Evolutionary conservation across 2,888 invertebrate species (phyloP), one percentile per base, ranked within the genome.

Genomic region (Cephus spinipes): DNA sequence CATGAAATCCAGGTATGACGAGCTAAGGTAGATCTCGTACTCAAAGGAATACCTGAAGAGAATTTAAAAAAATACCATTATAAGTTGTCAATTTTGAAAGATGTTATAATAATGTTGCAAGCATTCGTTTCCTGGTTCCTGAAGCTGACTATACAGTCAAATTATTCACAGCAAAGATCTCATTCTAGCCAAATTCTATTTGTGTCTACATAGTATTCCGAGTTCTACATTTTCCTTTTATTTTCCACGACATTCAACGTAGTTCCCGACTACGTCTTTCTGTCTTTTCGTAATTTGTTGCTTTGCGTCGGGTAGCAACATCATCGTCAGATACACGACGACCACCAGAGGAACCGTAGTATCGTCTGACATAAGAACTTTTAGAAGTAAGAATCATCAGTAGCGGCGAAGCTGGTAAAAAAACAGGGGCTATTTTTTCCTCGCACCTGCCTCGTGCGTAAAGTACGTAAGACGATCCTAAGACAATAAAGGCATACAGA

Each of bases 361-460:
- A 0, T 55, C 4, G 40, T 23, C 9, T 9, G 40, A 23, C 23
- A 23, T 55, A 23, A 23, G 40, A 55, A 55, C 15, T 23, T 55
- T 6, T 9, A 55, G 2, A 55, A 23, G 40, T 23, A 73, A 34
- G 32, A 73, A 35, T 30, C 31, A 40, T 31, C 36, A 76, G 40
- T 71, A 76, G 71, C 76, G 35, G 33, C 71, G 34, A 76, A 73
- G 23, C 73, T 34, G 73, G 15, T 73, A 9, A 34, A 73, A 31
- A 12, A 73, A 32, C 31, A 32, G 9, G 73, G 9, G 3, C 23
- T 36, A 33, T 33, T 36, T 74, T 36, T 74, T 74, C 74, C 36
- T 30, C 30, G 33, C 71, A 71, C 11, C 23, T n/a, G 71, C 12
- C 23, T 23, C 40, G 40, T 15, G 40, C 40, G 6, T 23, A 15